Evolutionary conservation across 1,140 invertebrate species (phyloP).

Genomic region (Diprion similis): DNA sequence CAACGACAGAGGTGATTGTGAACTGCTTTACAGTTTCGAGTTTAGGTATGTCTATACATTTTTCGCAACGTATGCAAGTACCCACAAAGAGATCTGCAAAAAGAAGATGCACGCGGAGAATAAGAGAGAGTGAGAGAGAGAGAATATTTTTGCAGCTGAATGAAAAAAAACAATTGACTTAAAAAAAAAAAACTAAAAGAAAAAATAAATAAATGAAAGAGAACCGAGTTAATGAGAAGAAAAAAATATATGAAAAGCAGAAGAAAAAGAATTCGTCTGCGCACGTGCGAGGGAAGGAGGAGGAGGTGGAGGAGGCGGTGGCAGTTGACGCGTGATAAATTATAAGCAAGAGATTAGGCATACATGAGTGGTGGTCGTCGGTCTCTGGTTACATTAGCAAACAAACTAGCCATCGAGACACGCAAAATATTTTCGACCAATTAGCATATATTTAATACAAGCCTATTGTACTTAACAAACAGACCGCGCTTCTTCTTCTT

Average conservation of each 20-base stretch:
- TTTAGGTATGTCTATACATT: no score
- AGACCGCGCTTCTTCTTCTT: slow-evolving; percentile 8
- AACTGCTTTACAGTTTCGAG: no score
- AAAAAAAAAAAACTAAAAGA: background rate
- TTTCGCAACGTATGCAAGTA: no score
- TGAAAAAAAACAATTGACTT: background rate
- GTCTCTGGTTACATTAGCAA: background rate
- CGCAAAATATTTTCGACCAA: slow-evolving; percentile 1
- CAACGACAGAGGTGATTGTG: no score
- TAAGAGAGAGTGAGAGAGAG: no score
- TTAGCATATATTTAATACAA: background rate
- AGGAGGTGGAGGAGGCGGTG: no score
- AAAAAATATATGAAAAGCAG: background rate
- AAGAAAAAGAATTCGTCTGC: slow-evolving; percentile 4
- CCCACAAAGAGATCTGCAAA: no score
- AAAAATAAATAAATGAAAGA: background rate
- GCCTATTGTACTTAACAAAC: no score
- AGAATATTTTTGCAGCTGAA: no score
- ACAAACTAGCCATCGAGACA: background rate
- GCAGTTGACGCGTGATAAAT: background rate
- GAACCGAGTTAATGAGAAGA: background rate
- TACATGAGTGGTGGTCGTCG: no score
- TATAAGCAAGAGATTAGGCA: background rate
- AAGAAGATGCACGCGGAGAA: no score
- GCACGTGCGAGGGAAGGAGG: background rate